Percentiles rank a stretch among this genome's conserved stretches.
These are phyloP conservation scores for Alosa alosa DNA, from an alignment of 2,113 vertebrate genomes.

Conservation along the genomic window DNA sequence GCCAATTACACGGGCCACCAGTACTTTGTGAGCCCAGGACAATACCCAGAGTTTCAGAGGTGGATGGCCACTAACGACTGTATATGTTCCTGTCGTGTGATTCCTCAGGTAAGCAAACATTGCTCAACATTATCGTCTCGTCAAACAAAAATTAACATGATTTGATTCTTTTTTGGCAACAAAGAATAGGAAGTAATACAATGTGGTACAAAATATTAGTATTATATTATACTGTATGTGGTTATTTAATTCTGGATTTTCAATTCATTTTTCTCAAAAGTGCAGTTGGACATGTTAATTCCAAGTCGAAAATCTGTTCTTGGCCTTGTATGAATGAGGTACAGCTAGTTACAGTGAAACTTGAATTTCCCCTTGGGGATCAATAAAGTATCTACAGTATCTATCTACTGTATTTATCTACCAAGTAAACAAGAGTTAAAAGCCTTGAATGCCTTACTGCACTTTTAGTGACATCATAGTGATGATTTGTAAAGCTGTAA, in stretches of 20 bases:
- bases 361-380: background rate
- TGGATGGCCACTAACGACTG: slow-evolving; percentile 60
- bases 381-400: too few relatives aligned
- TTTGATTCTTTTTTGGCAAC: too few relatives aligned
- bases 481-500: too few relatives aligned
- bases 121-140: background rate
- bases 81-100: slow-evolving; percentile 57
- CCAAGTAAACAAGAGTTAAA: background rate
- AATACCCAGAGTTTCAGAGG: slow-evolving; percentile 56
- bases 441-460: background rate
- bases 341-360: background rate
- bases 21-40: slow-evolving; percentile 58
- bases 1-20: slow-evolving; percentile 59
- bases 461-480: background rate
- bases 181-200: too few relatives aligned
- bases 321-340: background rate
- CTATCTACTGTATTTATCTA: too few relatives aligned
- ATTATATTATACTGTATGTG: too few relatives aligned
- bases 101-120: slow-evolving; percentile 50
- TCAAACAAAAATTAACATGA: too few relatives aligned
- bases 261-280: too few relatives aligned
- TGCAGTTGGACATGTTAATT: too few relatives aligned
- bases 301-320: too few relatives aligned
- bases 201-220: too few relatives aligned
- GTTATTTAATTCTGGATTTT: too few relatives aligned